Evolutionary conservation across 2,888 invertebrate genomes (phyloP), one percentile per base, ranked within the genome.

Genomic region (Drosophila neutralis): DNA sequence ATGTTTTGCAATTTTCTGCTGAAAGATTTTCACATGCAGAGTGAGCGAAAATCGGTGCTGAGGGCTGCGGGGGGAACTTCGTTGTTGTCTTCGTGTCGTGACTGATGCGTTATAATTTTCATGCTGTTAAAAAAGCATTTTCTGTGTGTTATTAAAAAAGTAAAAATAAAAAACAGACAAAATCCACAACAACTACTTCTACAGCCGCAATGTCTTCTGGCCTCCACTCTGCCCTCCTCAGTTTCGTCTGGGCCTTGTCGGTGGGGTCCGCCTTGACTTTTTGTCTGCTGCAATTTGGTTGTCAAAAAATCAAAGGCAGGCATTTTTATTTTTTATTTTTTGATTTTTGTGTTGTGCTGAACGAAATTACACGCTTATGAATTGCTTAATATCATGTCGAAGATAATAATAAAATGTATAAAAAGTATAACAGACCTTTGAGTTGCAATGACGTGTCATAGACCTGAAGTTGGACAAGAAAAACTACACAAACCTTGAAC

Each of bases 271-370:
- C 82, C 81, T 73, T 73, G 69, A 69, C 64, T 83, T 76, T 56
- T 73, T 83, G 82, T 72, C 70, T 87, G 82, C 78, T 79, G 89
- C 91, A 92, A 92, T 92, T 92, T 91, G 86, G 90, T 87, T 89
- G 91, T 91, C 90, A 91, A 87, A 86, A 86, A 86, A 71, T 78
- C 72, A 89, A 80, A 85, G 77, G 73, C 90, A 91, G 91, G 81
- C 83, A 84, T 73, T 80, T 81, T 76, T 75, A 74, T 82, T 79
- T 31, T 15, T 56, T 15, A 42, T 40, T n/a, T 2, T 1, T 27
- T 24, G 4, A 18, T 31, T 57, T 15, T 69, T 73, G 10, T 65
- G 80, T 61, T 73, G 76, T 70, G 73, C 68, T 83, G 72, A 85
- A 67, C 78, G 69, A 85, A 89, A 85, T 85, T 89, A 87, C 80